phyloP scores from a whole-genome alignment of 1,140 invertebrate species.

The Drosophila fuyamai region DNA sequence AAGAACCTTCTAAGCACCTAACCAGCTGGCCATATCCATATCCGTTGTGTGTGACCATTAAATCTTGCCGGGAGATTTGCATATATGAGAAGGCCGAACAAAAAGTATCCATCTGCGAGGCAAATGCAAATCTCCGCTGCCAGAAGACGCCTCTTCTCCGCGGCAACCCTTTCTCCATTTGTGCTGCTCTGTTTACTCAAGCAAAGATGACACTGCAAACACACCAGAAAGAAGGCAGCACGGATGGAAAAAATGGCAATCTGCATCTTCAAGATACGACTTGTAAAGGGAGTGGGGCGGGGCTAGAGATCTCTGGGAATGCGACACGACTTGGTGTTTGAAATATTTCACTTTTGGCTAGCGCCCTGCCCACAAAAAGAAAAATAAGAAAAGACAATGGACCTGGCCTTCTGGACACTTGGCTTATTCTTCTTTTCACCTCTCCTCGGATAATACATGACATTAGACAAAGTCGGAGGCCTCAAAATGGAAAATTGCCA shows the following conservation, averaged over 20 bases:
- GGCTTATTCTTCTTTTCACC: conserved; percentile 12
- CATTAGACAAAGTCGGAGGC: conserved; percentile 67
- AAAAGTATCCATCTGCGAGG: conserved; percentile 17
- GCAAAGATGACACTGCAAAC: conserved; percentile 71
- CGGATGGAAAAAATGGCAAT: conserved; percentile 13
- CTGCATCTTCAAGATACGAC: conserved; percentile 24
- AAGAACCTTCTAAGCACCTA: conserved; percentile 9
- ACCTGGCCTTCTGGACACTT: conserved; percentile 15
- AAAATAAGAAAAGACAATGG: conserved; percentile 60
- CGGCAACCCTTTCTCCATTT: conserved; percentile 18
- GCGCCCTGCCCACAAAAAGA: conserved; percentile 45
- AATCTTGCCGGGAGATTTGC: conserved; percentile 43
- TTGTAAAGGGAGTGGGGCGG: conserved; percentile 15
- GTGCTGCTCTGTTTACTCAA: conserved; percentile 67
- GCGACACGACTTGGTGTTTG: conserved; percentile 65
- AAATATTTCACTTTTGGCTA: conserved; percentile 77
- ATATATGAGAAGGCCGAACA: conserved; percentile 42
- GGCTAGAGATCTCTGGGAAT: conserved; percentile 30
- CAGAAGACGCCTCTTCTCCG: neutral
- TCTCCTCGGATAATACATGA: conserved; percentile 60
- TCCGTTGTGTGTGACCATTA: conserved; percentile 40
- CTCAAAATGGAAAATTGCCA: conserved; percentile 81
- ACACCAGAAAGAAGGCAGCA: conserved; percentile 9
- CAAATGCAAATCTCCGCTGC: conserved; percentile 51
- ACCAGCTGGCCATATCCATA: conserved; percentile 49